A percentile compares a stretch with the other conserved stretches of the same genome.
phyloP scores from a whole-genome alignment of 2,888 invertebrate genomes.

The Lycia hirtaria region DNA sequence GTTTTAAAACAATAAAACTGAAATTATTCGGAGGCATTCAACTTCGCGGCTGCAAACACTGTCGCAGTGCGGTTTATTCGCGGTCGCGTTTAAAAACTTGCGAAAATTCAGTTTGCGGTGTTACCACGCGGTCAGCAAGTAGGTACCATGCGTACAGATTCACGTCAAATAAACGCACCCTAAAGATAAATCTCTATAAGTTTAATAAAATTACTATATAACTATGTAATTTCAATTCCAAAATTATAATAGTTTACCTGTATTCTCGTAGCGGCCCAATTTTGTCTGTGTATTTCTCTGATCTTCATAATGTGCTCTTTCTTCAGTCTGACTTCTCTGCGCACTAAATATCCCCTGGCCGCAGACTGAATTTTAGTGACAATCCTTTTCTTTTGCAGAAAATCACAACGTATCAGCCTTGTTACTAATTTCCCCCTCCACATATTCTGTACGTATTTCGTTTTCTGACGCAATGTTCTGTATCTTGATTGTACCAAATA shows the following conservation, averaged over 20 bases:
- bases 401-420: slow-evolving; percentile 65
- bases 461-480: slow-evolving; percentile 53
- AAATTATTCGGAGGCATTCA: too few species aligned
- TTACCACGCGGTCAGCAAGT: too few species aligned
- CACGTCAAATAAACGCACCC: background rate
- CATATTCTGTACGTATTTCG: slow-evolving; percentile 65
- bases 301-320: slow-evolving; percentile 72
- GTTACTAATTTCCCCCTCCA: slow-evolving; percentile 74
- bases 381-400: slow-evolving; percentile 58
- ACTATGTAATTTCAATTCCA: too few species aligned
- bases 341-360: slow-evolving; percentile 79
- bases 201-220: too few species aligned
- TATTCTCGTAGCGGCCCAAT: slow-evolving; percentile 86
- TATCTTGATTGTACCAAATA: slow-evolving; percentile 63
- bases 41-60: too few species aligned
- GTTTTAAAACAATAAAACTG: too few species aligned
- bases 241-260: too few species aligned
- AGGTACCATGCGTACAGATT: too few species aligned
- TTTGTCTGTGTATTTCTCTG: slow-evolving; percentile 66
- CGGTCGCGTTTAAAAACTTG: too few species aligned
- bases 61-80: too few species aligned
- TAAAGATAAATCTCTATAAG: too few species aligned
- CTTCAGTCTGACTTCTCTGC: slow-evolving; percentile 73
- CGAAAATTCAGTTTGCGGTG: too few species aligned
- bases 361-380: slow-evolving; percentile 71